Percentiles rank a stretch among this genome's conserved stretches.
Conservation (phyloP, 2,113 vertebrate genomes). For the Protobothrops flavoviridis region DNA sequence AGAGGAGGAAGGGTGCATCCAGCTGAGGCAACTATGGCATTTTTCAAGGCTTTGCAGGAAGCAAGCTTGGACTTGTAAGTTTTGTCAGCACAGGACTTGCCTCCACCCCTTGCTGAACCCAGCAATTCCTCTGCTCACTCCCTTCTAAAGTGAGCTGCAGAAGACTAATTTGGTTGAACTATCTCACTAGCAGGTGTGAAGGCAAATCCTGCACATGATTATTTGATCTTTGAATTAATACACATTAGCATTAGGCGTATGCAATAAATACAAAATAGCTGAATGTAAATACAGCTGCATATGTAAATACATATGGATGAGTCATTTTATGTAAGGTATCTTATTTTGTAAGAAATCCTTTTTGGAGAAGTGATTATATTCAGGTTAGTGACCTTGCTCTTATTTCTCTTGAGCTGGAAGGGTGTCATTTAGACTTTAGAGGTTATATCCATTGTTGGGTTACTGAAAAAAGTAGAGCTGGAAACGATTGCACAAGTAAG, state of each 20-base stretch:
- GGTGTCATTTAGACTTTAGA: too few relatives aligned
- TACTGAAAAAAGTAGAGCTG: not conserved
- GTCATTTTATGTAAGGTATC: not conserved
- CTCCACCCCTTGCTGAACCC: not conserved
- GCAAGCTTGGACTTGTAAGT: not conserved
- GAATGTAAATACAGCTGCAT: too few relatives aligned
- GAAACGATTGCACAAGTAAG: not conserved
- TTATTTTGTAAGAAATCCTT: not conserved
- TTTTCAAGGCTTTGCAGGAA: not conserved
- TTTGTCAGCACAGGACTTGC: not conserved
- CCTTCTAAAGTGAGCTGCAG: not conserved
- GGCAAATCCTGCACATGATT: not conserved
- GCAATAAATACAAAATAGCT: too few relatives aligned
- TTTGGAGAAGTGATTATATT: not conserved
- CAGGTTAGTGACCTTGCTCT: not conserved
- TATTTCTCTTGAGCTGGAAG: not conserved
- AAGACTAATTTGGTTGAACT: not conserved
- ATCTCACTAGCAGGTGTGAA: not conserved
- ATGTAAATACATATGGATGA: not conserved
- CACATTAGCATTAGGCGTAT: not conserved
- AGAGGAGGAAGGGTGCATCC: not conserved
- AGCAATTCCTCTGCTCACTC: not conserved
- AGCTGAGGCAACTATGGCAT: not conserved
- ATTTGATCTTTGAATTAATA: not conserved
- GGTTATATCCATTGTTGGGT: not conserved